Evolutionary conservation across 30 jellyfish, hydroid and myxozoan genomes (phyloP), one percentile per base, ranked within the genome.

Genomic region (Aurelia coerulea): DNA sequence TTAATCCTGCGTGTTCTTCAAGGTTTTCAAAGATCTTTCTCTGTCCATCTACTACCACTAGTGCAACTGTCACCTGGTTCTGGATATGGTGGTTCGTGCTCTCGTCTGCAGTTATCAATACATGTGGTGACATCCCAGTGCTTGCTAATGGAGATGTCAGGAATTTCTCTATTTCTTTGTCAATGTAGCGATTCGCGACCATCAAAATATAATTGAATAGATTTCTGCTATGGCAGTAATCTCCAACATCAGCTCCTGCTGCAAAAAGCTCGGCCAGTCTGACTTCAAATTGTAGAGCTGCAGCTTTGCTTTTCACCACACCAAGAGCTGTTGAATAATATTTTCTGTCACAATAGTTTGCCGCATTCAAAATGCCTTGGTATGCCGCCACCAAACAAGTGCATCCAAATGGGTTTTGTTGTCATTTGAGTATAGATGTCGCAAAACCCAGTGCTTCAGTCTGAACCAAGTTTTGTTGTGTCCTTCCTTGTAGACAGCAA

Each of bases 211-310:
- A 51, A 16, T 31, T 53, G 52, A 79, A 79, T 35, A 64, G 41
- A 10, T 64, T 64, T 46, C 90, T 64, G 53, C 62, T 31, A 50
- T 79, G 90, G 2, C 90, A 68, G 50, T 34, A 79, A 68, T 79
- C 60, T 23, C 81, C 90, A 17, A 79, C 81, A 19, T 79, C 80
- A 1, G 90, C 90, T 8, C 81, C 81, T 1, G 90, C 90, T 9
- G 68, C 68, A 79, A 10, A 65, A 12, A 79, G 63, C 19, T 79
- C 81, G 13, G 90, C 81, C 33, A 79, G 37, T n/a, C 51, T 18
- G 65, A 31, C 52, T 50, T 79, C 90, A 79, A 8, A 50, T 18
- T 62, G 90, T 67, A 37, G 46, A 37, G 46, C 46, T 16, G 90
- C 90, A 32, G 90, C 42, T 65, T 79, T 79, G 9, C 42, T 14